These are phyloP conservation scores for Coendou prehensilis DNA, from an alignment of 2,797 vertebrate species.

Conservation along the genomic window DNA sequence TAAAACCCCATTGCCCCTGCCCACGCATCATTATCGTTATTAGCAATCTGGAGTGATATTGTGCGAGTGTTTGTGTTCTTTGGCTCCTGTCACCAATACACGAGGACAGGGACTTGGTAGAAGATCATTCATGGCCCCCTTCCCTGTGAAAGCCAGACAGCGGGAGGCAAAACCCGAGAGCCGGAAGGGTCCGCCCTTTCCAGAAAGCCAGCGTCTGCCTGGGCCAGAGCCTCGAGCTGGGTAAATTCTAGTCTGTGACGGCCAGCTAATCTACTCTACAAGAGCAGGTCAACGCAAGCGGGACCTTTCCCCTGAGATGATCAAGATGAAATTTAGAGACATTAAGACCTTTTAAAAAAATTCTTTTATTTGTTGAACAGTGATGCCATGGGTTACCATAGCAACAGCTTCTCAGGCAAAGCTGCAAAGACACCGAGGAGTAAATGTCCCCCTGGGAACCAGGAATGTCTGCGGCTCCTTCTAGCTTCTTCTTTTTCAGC, in stretches of 20 bases:
- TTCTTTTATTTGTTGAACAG: constrained; percentile 25
- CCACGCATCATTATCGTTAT: rapidly evolving
- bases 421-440: not conserved
- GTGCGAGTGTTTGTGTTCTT: not conserved
- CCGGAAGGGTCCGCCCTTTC: not conserved
- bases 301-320: not conserved
- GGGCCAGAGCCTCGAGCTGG: not conserved
- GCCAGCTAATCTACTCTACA: constrained; percentile 9
- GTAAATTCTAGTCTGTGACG: not conserved
- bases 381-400: not conserved
- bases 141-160: not conserved
- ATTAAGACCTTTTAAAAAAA: not conserved
- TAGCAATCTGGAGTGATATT: rapidly evolving
- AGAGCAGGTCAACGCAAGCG: not conserved
- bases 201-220: not conserved
- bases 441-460: not conserved
- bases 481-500: not conserved
- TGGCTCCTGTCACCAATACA: not conserved
- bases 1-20: not conserved
- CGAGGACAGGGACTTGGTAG: not conserved
- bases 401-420: not conserved
- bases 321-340: constrained; percentile 34
- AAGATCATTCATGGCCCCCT: not conserved
- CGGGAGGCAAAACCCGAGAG: not conserved
- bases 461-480: not conserved